Conservation (phyloP, 2,797 vertebrate species). For the Helarctos malayanus region DNA sequence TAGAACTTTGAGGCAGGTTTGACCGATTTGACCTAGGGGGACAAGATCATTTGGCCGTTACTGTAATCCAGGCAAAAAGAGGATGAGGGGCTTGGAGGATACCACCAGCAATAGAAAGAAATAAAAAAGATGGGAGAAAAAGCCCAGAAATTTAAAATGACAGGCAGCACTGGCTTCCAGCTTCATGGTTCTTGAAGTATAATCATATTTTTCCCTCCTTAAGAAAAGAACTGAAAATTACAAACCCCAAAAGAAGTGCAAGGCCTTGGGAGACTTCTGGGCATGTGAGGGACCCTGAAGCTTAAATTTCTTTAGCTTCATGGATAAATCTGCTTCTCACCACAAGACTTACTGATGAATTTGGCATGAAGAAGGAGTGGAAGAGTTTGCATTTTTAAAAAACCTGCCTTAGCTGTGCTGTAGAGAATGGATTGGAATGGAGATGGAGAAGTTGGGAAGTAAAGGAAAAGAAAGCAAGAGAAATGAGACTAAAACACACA, state of each 20-base stretch:
- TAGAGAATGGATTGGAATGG: not conserved
- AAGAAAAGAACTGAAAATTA: slow-evolving; percentile 9
- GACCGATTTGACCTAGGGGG: not conserved
- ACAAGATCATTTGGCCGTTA: not conserved
- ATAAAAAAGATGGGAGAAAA: not conserved
- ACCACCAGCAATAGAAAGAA: not conserved
- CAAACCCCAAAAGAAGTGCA: not conserved
- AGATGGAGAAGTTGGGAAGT: not conserved
- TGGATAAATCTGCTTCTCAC: not conserved
- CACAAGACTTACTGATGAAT: not conserved
- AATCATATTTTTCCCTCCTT: not conserved
- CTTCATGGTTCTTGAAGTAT: not conserved
- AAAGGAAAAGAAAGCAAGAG: not conserved
- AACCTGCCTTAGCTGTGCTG: not conserved
- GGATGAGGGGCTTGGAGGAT: not conserved
- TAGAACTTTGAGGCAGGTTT: not conserved
- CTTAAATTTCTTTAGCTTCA: not conserved
- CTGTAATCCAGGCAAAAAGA: not conserved
- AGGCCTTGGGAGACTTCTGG: not conserved
- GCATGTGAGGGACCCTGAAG: fast-evolving
- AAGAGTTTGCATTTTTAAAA: not conserved
- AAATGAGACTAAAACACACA: not conserved
- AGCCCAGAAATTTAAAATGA: not conserved
- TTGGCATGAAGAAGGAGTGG: not conserved
- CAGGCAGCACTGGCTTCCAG: not conserved